Base-by-base conservation (phyloP, 2,113 vertebrate genomes). In the Daphoenositta chrysoptera region DNA sequence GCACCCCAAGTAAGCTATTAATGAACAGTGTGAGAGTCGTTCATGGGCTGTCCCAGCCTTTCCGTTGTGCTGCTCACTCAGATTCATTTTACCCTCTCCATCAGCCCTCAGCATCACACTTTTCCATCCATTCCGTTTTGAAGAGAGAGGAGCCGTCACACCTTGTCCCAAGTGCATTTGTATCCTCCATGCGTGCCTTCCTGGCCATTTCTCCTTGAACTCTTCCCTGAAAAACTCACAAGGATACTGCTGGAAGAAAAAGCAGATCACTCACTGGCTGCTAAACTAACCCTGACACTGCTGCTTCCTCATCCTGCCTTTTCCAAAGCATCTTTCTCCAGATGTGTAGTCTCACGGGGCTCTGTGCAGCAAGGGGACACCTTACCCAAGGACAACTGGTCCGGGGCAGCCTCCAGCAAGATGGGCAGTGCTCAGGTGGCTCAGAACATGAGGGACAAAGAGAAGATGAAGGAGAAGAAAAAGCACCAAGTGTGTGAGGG, bases 281-380 rank as follows among this genome's bases (percentile, higher is more conserved):
- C 50, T 53, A 35, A 13, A 48, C n/a, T 24, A 65, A 8, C 19
- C 11, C 45, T 44, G 31, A 28, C 15, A 15, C 17, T 57, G 50
- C 31, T 56, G 14, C 47, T 70, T 73, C 30, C 39, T 63, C 56
- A 45, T 39, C 47, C 28, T 54, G 18, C 61, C n/a, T 23, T 37
- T 89, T 54, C 50, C 85, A 78, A 58, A 73, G n/a, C 45, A 6
- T 24, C n/a, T 58, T 33, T 57, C 68, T 87, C 17, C 40, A 64
- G 53, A 31, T 0, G 1, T 22, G 10, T 6, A 50, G 42, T 5
- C 35, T 40, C 12, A 5, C 0, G 3, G 33, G 44, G 61, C 39
- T 66, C 63, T 83, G 27, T 30, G 70, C 28, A 70, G 45, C 45
- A 42, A 65, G 40, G 20, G 44, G 11, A 65, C 22, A 12, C 11